Evolutionary conservation across 2,888 invertebrate genomes (phyloP).

Genomic region (Oxytorus armatus): DNA sequence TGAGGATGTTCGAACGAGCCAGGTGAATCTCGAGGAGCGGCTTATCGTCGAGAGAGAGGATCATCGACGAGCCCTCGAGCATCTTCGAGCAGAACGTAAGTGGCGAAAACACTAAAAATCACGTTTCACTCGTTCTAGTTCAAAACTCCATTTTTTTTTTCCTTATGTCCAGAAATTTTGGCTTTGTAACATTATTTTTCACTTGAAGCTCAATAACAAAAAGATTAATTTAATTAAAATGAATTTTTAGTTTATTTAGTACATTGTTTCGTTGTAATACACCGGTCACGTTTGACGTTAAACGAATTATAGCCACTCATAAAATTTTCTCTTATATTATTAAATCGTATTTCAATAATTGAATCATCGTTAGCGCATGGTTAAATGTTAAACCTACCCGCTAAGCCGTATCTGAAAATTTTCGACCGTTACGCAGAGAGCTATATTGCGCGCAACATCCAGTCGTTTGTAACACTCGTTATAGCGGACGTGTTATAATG

Average conservation of each 20-base stretch:
- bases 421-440: slow-evolving; percentile 41
- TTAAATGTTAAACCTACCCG: slow-evolving; percentile 14
- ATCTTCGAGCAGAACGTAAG: slow-evolving; percentile 79
- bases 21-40: slow-evolving; percentile 82
- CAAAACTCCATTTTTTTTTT: background rate
- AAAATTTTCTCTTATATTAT: background rate
- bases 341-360: background rate
- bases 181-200: too few relatives aligned
- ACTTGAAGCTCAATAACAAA: too few relatives aligned
- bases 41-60: slow-evolving; percentile 82
- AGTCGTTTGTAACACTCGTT: slow-evolving; percentile 56
- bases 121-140: background rate
- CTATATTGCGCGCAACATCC: slow-evolving; percentile 41
- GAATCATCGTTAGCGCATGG: slow-evolving; percentile 26
- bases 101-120: slow-evolving; percentile 39
- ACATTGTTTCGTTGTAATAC: too few relatives aligned
- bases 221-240: too few relatives aligned
- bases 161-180: too few relatives aligned
- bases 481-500: slow-evolving; percentile 68
- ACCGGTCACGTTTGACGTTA: too few relatives aligned
- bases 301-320: too few relatives aligned
- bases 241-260: too few relatives aligned
- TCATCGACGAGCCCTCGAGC: slow-evolving; percentile 78
- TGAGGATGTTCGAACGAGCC: slow-evolving; percentile 83
- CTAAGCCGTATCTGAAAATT: slow-evolving; percentile 36